Evolutionary conservation across 2,797 vertebrate species (phyloP), one percentile per base, ranked within the genome.

Genomic region (Dryobates pubescens): DNA sequence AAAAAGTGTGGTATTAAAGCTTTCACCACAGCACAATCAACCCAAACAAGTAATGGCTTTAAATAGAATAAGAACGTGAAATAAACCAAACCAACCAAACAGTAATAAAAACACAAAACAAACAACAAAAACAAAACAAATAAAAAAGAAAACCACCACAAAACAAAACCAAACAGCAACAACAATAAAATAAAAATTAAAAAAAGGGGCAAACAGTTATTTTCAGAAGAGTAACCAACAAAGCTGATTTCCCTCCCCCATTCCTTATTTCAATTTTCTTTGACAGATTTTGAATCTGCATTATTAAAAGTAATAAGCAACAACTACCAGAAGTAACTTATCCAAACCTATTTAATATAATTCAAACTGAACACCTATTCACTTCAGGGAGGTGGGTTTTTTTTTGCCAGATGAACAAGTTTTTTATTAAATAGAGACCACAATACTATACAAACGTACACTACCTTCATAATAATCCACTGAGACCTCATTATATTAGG

Each of bases 241-340:
- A 4, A 38, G 4, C 4, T 26, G 19, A n/a, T 34, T 54, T 54
- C 47, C 7, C 22, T 13, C 2, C 1, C 1, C 23, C 10, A 9
- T 2, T 7, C 12, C 4, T 19, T 17, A 24, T 56, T 69, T 85
- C 30, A 69, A 0, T 77, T 56, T 72, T 82, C 8, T 43, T 23
- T 36, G 26, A 20, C 6, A 64, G 14, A 13, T 56, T 27, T 53
- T 68, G 17, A 73, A 56, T 58, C 7, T 4, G 2, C 53, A 24
- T 27, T 20, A 30, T 56, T 67, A 38, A 10, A 79, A 82, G 49
- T 75, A 47, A 70, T 16, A 56, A 61, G 27, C 12, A 57, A 47
- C 24, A 57, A 29, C 8, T 32, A 13, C 56, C 14, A 20, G 23
- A 74, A 70, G 19, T 61, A 49, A 70, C 19, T 19, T 74, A 45